These are phyloP conservation scores for Dynastes maya DNA, from an alignment of 2,888 invertebrate species.

Conservation along the genomic window DNA sequence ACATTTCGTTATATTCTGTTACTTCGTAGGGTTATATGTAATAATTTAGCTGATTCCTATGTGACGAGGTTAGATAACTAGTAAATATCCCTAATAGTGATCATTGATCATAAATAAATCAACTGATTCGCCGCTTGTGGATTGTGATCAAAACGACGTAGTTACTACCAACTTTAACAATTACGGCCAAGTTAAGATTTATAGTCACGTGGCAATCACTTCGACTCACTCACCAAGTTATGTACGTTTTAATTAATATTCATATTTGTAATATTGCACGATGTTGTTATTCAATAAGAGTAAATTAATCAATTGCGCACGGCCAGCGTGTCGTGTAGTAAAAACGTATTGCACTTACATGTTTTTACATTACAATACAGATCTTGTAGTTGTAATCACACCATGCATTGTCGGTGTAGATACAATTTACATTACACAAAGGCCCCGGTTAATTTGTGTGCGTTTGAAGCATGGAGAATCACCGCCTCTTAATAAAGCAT, in stretches of 20 bases:
- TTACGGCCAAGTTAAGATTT: too few species aligned
- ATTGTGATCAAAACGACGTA: too few species aligned
- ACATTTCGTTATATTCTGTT: too few species aligned
- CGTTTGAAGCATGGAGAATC: conserved; percentile 53
- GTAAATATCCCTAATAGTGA: too few species aligned
- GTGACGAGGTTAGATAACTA: too few species aligned
- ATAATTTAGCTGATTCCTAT: too few species aligned
- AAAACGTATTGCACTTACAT: conserved; percentile 9
- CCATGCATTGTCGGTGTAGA: neutral
- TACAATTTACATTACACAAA: neutral
- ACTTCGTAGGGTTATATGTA: too few species aligned
- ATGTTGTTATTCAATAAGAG: conserved; percentile 30
- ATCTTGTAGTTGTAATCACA: neutral
- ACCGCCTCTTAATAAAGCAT: conserved; percentile 65
- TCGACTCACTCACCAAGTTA: neutral
- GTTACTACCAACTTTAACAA: too few species aligned
- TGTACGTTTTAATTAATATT: conserved; percentile 10
- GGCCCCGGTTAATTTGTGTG: conserved; percentile 47
- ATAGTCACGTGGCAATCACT: neutral
- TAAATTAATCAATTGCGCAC: conserved; percentile 29
- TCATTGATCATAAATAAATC: too few species aligned
- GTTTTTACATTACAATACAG: neutral
- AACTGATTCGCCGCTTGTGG: too few species aligned
- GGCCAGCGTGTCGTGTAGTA: neutral
- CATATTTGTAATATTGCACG: conserved; percentile 14